A percentile compares a stretch with the other conserved stretches of the same genome.
Conservation (phyloP, 2,888 invertebrate genomes). For the Hyposoter dolosus region DNA sequence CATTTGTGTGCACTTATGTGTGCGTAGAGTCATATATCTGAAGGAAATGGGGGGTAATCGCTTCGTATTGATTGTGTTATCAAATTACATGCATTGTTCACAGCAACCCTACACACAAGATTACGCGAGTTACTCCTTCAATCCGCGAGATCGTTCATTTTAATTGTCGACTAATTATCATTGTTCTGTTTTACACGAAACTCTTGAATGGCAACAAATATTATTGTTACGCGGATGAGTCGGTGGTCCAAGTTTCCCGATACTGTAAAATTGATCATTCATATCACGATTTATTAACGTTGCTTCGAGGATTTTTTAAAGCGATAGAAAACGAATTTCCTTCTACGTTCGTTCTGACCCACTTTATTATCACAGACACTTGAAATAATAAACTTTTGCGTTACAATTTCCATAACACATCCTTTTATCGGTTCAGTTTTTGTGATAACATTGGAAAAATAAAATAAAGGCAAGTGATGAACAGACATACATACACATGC, state of each 20-base stretch:
- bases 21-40: not conserved
- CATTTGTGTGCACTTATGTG: not conserved
- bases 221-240: not conserved
- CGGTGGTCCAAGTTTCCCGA: not conserved
- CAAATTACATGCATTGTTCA: constrained; percentile 58
- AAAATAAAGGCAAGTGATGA: not conserved
- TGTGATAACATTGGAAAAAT: not conserved
- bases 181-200: not conserved
- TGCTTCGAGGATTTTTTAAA: not conserved
- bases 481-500: not conserved
- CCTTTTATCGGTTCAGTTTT: not conserved
- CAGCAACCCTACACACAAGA: not conserved
- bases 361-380: constrained; percentile 2
- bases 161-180: constrained; percentile 1
- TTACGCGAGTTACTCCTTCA: constrained; percentile 20
- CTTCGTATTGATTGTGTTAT: constrained; percentile 52
- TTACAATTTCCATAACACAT: constrained; percentile 17
- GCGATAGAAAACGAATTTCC: not conserved
- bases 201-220: not conserved
- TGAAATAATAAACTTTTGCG: not conserved
- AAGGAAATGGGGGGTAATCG: constrained; percentile 39
- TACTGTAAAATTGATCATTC: not conserved
- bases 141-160: not conserved
- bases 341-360: not conserved
- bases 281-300: not conserved